phyloP scores from a whole-genome alignment of 37 sponge, comb jelly and placozoan species.

The Beroe ovata region DNA sequence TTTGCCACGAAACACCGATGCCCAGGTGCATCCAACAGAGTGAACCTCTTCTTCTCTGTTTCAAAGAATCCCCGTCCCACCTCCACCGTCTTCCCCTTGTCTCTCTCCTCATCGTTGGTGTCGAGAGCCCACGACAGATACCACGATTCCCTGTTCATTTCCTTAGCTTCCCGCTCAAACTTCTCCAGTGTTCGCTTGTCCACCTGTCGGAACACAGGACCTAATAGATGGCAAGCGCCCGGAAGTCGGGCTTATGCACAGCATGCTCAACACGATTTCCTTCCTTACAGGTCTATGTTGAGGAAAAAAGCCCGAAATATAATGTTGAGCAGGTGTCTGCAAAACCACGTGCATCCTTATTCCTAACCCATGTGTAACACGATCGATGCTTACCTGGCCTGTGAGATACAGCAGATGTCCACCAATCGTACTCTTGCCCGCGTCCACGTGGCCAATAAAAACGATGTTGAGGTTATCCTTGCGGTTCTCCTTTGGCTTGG shows the following conservation, averaged over 20 bases:
- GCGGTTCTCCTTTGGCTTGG: background rate
- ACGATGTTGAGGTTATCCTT: conserved; percentile 95
- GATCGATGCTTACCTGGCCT: conserved; percentile 64
- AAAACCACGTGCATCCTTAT: too few species aligned
- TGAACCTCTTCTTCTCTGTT: conserved; percentile 92
- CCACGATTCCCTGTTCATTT: conserved; percentile 99
- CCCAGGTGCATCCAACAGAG: conserved; percentile 97
- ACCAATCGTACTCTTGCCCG: conserved; percentile 98
- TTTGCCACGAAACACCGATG: conserved; percentile 97
- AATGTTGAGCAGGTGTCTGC: too few species aligned
- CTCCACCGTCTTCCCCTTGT: conserved; percentile 99
- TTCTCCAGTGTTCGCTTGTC: conserved; percentile 99
- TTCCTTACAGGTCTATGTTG: too few species aligned
- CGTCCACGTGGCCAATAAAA: conserved; percentile 99
- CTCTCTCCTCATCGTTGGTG: conserved; percentile 95
- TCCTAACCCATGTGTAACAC: background rate
- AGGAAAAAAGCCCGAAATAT: too few species aligned
- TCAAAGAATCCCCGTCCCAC: conserved; percentile 94
- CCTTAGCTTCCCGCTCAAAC: conserved; percentile 96
- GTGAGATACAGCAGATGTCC: conserved; percentile 90
- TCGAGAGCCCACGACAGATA: conserved; percentile 98
- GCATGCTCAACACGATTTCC: too few species aligned
- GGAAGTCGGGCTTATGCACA: too few species aligned
- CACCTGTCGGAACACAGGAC: too few species aligned
- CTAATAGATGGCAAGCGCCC: too few species aligned